phyloP scores from a whole-genome alignment of 2,888 invertebrate genomes.

The Cephalotes varians region DNA sequence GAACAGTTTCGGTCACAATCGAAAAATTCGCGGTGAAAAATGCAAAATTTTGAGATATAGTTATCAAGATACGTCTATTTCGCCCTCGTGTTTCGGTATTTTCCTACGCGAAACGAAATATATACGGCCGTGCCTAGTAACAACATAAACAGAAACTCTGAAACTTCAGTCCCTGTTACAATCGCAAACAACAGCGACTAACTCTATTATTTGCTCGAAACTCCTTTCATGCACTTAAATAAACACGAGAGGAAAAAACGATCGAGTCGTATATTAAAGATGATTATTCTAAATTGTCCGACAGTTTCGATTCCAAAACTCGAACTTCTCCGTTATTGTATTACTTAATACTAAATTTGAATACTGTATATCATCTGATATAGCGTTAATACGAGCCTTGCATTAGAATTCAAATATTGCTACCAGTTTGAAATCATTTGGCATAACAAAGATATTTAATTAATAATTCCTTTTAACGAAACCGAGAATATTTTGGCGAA shows the following conservation, averaged over 20 bases:
- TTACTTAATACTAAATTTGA: not conserved
- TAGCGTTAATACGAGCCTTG: not conserved
- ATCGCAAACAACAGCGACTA: conserved; percentile 35
- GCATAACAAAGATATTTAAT: not conserved
- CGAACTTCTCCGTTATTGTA: no score
- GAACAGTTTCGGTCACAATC: not conserved
- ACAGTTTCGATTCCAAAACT: not conserved
- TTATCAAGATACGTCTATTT: not conserved
- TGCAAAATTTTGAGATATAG: conserved; percentile 18
- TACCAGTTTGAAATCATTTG: conserved; percentile 9
- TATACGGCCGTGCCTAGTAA: conserved; percentile 17
- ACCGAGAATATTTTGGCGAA: not conserved
- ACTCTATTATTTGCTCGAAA: conserved; percentile 38
- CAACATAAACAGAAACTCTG: conserved; percentile 40
- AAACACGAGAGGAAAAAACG: not conserved
- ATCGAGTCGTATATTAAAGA: not conserved
- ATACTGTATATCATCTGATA: not conserved
- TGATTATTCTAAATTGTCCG: not conserved
- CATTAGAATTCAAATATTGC: not conserved
- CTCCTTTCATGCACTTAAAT: conserved; percentile 24
- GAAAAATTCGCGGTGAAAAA: conserved; percentile 10
- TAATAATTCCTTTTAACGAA: conserved; percentile 23
- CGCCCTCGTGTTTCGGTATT: conserved; percentile 9
- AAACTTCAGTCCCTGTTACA: conserved; percentile 40
- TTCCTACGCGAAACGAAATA: conserved; percentile 31